These are phyloP conservation scores for Rattus rattus DNA, from an alignment of 2,113 vertebrate genomes.

Conservation along the genomic window DNA sequence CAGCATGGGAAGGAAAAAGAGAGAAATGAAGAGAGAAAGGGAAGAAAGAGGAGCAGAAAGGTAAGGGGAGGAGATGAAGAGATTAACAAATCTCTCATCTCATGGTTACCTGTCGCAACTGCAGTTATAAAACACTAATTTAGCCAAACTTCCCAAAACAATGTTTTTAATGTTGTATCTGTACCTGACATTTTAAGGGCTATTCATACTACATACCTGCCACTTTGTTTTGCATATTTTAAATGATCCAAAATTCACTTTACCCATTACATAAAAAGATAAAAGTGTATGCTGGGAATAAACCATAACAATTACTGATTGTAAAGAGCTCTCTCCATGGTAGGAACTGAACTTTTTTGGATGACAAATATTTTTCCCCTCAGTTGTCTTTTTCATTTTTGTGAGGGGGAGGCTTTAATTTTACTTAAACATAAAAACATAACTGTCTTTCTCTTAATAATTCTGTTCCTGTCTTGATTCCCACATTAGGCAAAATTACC, in stretches of 20 bases:
- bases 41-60: background rate
- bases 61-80: background rate
- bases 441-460: slow-evolving; percentile 12
- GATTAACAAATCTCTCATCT: background rate
- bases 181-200: background rate
- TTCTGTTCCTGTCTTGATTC: background rate
- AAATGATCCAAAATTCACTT: background rate
- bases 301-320: background rate
- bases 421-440: background rate
- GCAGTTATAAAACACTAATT: background rate
- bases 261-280: background rate
- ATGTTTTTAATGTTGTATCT: background rate
- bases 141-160: background rate
- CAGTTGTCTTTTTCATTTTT: background rate
- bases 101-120: background rate
- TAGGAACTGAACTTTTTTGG: slow-evolving; percentile 13
- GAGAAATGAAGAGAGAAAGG: background rate
- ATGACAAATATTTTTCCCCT: slow-evolving; percentile 17
- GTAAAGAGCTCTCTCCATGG: background rate
- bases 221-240: background rate
- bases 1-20: background rate
- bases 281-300: background rate
- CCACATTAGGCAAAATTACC: background rate
- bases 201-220: background rate
- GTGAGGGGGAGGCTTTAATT: background rate